Percentiles rank a stretch among this genome's conserved stretches.
These are phyloP conservation scores for Icerya purchasi DNA, from an alignment of 2,888 invertebrate species.

Conservation along the genomic window DNA sequence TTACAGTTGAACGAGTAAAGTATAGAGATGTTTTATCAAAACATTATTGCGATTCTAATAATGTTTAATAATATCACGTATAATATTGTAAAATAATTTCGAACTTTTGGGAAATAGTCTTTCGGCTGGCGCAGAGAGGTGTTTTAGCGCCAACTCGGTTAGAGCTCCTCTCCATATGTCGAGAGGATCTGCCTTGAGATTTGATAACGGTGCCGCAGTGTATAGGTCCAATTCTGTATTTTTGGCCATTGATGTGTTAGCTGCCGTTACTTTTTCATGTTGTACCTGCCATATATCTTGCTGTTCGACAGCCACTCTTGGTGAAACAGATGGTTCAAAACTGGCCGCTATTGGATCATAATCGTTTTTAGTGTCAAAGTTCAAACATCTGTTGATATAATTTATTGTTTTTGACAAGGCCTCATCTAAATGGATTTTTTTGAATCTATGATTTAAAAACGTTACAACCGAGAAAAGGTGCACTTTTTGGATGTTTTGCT, in stretches of 20 bases:
- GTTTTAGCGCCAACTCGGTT: too few relatives aligned
- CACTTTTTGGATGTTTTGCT: neutral
- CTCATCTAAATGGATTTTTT: conserved; percentile 3
- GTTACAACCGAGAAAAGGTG: conserved; percentile 1
- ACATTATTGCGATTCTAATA: too few relatives aligned
- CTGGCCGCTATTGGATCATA: neutral
- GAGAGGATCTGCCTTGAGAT: too few relatives aligned
- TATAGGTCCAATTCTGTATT: too few relatives aligned
- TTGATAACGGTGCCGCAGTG: too few relatives aligned
- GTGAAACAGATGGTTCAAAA: conserved; percentile 9
- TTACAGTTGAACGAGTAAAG: too few relatives aligned
- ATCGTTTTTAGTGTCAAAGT: conserved; percentile 13
- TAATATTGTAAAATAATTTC: too few relatives aligned
- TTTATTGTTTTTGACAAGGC: conserved; percentile 16
- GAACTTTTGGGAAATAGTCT: too few relatives aligned
- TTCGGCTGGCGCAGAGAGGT: too few relatives aligned
- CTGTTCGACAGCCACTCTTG: conserved; percentile 13
- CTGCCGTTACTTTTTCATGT: conserved; percentile 15
- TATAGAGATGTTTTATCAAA: too few relatives aligned
- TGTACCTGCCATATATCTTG: conserved; percentile 18
- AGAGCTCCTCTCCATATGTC: too few relatives aligned
- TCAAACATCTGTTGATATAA: conserved; percentile 16
- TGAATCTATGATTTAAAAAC: conserved; percentile 5
- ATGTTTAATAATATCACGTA: too few relatives aligned
- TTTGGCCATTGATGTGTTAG: neutral